Base-by-base conservation (phyloP, 2,888 invertebrate species). In the Agonopterix heracliana region DNA sequence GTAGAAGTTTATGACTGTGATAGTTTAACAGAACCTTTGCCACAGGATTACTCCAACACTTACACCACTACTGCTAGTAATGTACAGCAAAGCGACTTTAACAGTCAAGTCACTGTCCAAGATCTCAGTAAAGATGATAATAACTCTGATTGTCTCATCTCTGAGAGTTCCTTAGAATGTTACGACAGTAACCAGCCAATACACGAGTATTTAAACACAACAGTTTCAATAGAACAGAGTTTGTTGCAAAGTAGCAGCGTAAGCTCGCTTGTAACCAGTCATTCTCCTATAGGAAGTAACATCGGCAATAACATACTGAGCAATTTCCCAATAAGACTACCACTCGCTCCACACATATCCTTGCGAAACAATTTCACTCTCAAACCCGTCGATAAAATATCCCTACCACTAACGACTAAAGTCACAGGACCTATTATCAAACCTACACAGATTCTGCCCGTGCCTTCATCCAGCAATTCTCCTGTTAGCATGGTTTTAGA, bases 1-100 rank as follows among this genome's bases (percentile, higher is more conserved):
- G 85, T 87, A 45, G 87, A 87, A 57, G 79, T 85, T 0, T 87
- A 75, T 47, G 87, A 88, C 52, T 85, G 82, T 55, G 87, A 87
- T 50, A 87, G 83, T 54, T 61, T 85, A 17, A 78, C 82, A 0
- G 87, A 83, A 49, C 68, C 70, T 38, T 59, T 81, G 35, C 69
- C 79, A 1, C 79, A 82, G 52, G 73, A 78, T 51, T 87, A 78
- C 49, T 66, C 76, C 0, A 83, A 81, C 51, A 76, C 60, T 45
- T 86, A 77, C 54, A 78, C 78, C 45, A 65, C 68, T 0, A 62
- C 75, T 0, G 66, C 67, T 3, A 71, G 55, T 40, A 73, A 72
- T 34, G 59, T 59, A 1, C 74, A 73, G 41, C 68, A 71, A 44
- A 50, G 72, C 0, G 70, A 70, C 34, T 84, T 66, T 51, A 74